Evolutionary conservation across 53 echinoderm and acorn worm species (phyloP), one percentile per base, ranked within the genome.

Genomic region (Holothuria scabra): DNA sequence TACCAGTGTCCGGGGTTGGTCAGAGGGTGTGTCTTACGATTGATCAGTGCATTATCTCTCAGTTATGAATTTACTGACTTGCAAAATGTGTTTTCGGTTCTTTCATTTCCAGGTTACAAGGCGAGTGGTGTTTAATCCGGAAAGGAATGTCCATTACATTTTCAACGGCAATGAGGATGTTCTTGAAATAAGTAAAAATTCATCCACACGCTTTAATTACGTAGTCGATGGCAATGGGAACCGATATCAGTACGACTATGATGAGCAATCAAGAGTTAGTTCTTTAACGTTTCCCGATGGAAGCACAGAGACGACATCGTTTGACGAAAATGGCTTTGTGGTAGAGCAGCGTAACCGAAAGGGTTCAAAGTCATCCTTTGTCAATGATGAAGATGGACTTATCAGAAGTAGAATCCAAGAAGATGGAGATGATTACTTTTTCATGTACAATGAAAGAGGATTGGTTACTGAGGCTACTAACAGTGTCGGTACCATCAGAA

Each of bases 391-490:
- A 28, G 65, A 65, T 76, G 89, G 84, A 0, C n/a, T 72, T 18
- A 41, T 65, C 8, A 69, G 84, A 32, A 29, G 75, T 35, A 84
- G 83, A 35, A 59, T 55, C 44, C 76, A 59, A 0, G 84, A 78
- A 14, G 78, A 56, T 35, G 79, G 66, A 5, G 62, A 63, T 24
- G 64, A 75, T 4, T 46, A 62, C 4, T 88, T 71, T 59, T 84
- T 72, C 41, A 72, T 76, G 76, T 88, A 88, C 41, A 46, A 88
- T 33, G 63, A 88, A 18, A 64, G 79, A 52, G 89, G 89, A 24
- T 84, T 88, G 46, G 84, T 88, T 2, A 78, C 76, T 1, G 76
- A 88, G 32, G 89, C 89, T 23, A 84, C 89, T 12, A 88, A 88
- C 56, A 37, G 41, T 46, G 56, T 88, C 23, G 89, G 89, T 31